These are phyloP conservation scores for Atopsyche davidsoni DNA, from an alignment of 1,140 invertebrate species.

Conservation along the genomic window DNA sequence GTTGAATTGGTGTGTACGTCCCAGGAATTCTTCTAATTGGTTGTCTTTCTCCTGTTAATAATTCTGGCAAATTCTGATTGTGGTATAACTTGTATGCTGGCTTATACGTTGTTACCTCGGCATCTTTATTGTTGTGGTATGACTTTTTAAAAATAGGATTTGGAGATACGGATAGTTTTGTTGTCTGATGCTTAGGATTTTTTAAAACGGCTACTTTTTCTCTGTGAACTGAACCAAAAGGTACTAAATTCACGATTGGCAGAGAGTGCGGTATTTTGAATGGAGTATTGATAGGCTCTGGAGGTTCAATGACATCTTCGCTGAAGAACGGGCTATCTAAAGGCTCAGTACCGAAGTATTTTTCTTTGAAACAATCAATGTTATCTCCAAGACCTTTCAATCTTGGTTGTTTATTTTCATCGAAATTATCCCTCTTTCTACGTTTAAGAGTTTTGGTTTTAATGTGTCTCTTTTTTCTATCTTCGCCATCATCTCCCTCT, in stretches of 20 bases:
- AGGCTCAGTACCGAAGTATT: slow-evolving; percentile 67
- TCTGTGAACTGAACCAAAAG: too few relatives aligned
- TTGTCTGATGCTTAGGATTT: too few relatives aligned
- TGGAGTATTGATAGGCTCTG: slow-evolving; percentile 36
- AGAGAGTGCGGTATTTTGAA: too few relatives aligned
- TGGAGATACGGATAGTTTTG: too few relatives aligned
- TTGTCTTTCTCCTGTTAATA: slow-evolving; percentile 8
- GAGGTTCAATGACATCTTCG: slow-evolving; percentile 47
- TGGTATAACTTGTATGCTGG: too few relatives aligned
- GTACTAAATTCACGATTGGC: too few relatives aligned
- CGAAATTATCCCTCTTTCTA: slow-evolving; percentile 16
- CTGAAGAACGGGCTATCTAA: slow-evolving; percentile 68
- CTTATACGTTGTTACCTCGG: too few relatives aligned
- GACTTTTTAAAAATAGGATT: too few relatives aligned
- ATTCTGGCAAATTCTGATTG: too few relatives aligned
- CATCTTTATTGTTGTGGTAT: too few relatives aligned
- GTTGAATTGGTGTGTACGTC: slow-evolving; percentile 4
- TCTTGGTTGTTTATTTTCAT: slow-evolving; percentile 36
- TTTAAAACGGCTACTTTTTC: too few relatives aligned
- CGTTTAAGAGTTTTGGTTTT: neutral
- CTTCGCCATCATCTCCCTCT: slow-evolving; percentile 29
- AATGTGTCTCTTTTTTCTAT: slow-evolving; percentile 13
- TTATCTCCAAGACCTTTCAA: slow-evolving; percentile 57
- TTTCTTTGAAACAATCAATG: slow-evolving; percentile 66
- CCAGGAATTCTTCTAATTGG: too few relatives aligned